Base-by-base conservation (phyloP, 2,888 invertebrate species). In the Penaeus monodon region DNA sequence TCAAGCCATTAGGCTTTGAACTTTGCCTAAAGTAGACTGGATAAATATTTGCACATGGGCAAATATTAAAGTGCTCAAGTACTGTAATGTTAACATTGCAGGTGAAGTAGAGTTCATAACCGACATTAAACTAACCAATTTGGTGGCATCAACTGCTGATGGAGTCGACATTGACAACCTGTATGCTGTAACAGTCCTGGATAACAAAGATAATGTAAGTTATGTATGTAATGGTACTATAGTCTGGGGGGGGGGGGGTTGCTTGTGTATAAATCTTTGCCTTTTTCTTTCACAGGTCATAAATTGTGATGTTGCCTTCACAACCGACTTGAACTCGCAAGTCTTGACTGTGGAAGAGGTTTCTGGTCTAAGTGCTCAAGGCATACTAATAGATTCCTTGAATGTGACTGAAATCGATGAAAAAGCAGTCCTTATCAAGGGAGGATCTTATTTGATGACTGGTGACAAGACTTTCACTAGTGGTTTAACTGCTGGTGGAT, bases 401-500 rank as follows among this genome's bases (percentile, higher is more conserved):
- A 44, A 85, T 57, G 68, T 85, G 49, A n/a, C 77, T 0, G 20
- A 24, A 29, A 10, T 80, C 22, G 65, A 38, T 14, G 63, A 57
- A 0, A 29, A 63, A 49, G 85, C 73, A 27, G 85, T 85, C 24
- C 57, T 77, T 38, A 49, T 33, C 6, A 27, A 38, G 14, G 79
- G 79, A 33, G 33, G 68, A 8, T 20, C 38, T 70, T 73, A 44
- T 57, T 4, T 77, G 2, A 38, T 85, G 29, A 73, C 57, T 12
- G 85, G 79, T 14, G 14, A 20, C 49, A 85, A 79, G 64, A 85
- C 64, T 73, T 85, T 85, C 64, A 65, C 78, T n/a, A 33, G 22
- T 44, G 57, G 68, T 20, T 68, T 85, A 27, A 38, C 29, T 14
- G 70, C 78, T n/a, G 22, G 68, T 20, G 22, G 80, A n/a, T 38